Evolutionary conservation across 2,888 invertebrate genomes (phyloP).

Genomic region (Blastobasis lacticolella): DNA sequence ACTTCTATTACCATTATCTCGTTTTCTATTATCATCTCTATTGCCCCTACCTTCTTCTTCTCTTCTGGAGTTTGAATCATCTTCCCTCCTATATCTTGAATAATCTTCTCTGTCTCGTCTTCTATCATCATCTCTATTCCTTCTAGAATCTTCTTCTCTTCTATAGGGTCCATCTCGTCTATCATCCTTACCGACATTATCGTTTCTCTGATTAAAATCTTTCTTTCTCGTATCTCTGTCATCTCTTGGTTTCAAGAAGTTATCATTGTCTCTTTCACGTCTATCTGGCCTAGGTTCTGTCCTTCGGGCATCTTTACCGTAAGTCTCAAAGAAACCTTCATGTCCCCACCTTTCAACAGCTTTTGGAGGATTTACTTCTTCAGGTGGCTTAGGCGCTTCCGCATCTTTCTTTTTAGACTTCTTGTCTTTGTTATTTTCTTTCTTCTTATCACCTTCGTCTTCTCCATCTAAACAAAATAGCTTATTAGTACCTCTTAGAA

Average conservation of each 20-base stretch:
- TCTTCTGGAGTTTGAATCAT: neutral
- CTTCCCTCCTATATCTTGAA: neutral
- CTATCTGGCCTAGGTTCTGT: slow-evolving; percentile 30
- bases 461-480: slow-evolving; percentile 29
- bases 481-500: no score
- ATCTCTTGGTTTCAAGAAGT: slow-evolving; percentile 22
- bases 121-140: slow-evolving; percentile 1
- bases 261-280: slow-evolving; percentile 28
- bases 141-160: slow-evolving; percentile 9
- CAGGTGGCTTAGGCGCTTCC: slow-evolving; percentile 29
- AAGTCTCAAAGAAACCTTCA: slow-evolving; percentile 61
- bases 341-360: slow-evolving; percentile 56
- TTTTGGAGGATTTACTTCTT: slow-evolving; percentile 25
- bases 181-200: slow-evolving; percentile 13
- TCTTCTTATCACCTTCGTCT: slow-evolving; percentile 34
- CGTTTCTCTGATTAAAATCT: slow-evolving; percentile 14
- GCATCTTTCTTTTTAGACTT: slow-evolving; percentile 36
- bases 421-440: slow-evolving; percentile 27
- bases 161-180: slow-evolving; percentile 11
- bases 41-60: slow-evolving; percentile 3
- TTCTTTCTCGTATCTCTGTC: slow-evolving; percentile 10
- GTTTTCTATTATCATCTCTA: slow-evolving; percentile 9
- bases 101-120: neutral
- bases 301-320: slow-evolving; percentile 50
- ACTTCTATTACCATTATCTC: slow-evolving; percentile 11